Percentiles rank a stretch among this genome's conserved stretches.
Conservation (phyloP, 2,113 vertebrate species). For the Ptilorrhoa leucosticta region DNA sequence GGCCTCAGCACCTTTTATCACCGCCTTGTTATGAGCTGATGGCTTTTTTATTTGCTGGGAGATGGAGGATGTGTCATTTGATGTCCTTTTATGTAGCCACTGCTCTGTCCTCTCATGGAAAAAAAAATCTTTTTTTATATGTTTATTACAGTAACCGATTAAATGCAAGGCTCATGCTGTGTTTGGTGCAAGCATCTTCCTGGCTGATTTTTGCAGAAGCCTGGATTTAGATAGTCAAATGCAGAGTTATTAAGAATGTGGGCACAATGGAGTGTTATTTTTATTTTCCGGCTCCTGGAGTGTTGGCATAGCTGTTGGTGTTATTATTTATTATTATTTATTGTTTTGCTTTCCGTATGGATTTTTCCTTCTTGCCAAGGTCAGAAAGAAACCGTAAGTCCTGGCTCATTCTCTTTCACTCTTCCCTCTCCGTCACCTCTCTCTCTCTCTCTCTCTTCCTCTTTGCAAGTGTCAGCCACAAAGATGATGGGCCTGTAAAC, state of each 20-base stretch:
- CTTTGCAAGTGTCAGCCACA: constrained; percentile 13
- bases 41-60: constrained; percentile 88
- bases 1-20: constrained; percentile 90
- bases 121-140: constrained; percentile 74
- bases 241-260: constrained; percentile 46
- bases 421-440: neutral
- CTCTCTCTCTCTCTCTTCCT: neutral
- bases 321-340: constrained; percentile 68
- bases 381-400: constrained; percentile 59
- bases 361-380: constrained; percentile 67
- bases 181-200: constrained; percentile 36
- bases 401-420: constrained; percentile 1
- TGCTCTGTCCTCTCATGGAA: constrained; percentile 76
- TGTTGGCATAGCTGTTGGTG: neutral
- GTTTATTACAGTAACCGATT: constrained; percentile 81
- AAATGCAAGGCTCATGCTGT: constrained; percentile 63
- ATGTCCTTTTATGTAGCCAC: constrained; percentile 86
- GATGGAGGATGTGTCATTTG: constrained; percentile 87
- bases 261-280: constrained; percentile 59
- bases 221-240: constrained; percentile 23
- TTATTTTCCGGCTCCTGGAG: constrained; percentile 22
- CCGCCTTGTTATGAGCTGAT: constrained; percentile 88
- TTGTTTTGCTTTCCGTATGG: constrained; percentile 62
- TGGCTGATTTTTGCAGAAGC: constrained; percentile 26
- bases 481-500: constrained; percentile 65